Evolutionary conservation across 2,113 vertebrate genomes (phyloP).

Genomic region (Phodopus roborovskii): DNA sequence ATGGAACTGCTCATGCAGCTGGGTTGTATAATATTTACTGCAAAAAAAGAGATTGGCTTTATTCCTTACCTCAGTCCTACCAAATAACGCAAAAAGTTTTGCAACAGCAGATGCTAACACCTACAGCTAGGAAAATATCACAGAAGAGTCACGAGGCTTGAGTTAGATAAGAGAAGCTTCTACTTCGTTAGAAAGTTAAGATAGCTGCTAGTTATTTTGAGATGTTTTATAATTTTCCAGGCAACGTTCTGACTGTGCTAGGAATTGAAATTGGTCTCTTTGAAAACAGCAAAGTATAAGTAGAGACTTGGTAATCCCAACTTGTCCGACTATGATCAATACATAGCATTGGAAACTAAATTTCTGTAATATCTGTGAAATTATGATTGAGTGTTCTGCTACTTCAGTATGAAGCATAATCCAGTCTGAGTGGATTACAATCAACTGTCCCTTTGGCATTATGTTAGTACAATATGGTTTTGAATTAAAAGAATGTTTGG

Average conservation of each 20-base stretch:
- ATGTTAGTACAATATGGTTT: conserved; percentile 9
- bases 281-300: neutral
- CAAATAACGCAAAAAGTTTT: conserved; percentile 34
- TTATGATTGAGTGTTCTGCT: neutral
- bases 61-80: neutral
- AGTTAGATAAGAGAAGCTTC: conserved; percentile 47
- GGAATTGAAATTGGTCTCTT: conserved; percentile 48
- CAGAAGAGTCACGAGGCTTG: conserved; percentile 33
- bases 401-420: neutral
- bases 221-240: conserved; percentile 70
- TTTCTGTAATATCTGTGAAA: neutral
- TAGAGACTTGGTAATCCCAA: conserved; percentile 19
- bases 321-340: conserved; percentile 22
- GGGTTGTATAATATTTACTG: conserved; percentile 29
- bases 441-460: conserved; percentile 29
- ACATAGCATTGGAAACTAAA: neutral
- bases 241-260: conserved; percentile 40
- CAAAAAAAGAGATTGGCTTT: conserved; percentile 31
- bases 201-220: conserved; percentile 58
- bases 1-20: neutral
- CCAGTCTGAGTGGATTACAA: neutral
- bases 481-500: conserved; percentile 58
- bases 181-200: conserved; percentile 50
- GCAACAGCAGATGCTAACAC: conserved; percentile 69
- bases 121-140: conserved; percentile 61